Percentiles rank a stretch among this genome's conserved stretches.
Conservation (phyloP, 2,888 invertebrate genomes). For the Drosophila anomalata region DNA sequence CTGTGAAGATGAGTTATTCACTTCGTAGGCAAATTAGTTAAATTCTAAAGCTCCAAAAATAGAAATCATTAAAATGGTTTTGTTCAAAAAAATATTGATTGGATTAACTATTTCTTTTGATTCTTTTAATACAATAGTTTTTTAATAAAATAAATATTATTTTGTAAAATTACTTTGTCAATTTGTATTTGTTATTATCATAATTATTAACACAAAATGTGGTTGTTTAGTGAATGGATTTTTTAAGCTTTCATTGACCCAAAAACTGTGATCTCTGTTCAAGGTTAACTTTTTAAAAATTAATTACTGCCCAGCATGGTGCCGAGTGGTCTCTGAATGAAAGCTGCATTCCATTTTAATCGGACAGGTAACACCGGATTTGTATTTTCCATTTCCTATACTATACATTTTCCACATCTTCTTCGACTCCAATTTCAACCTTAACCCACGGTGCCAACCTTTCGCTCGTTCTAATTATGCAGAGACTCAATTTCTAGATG, state of each 20-base stretch:
- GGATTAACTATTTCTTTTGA: too few relatives aligned
- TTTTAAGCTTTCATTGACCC: constrained; percentile 17
- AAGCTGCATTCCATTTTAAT: constrained; percentile 18
- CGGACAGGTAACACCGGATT: constrained; percentile 38
- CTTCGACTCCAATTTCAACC: constrained; percentile 26
- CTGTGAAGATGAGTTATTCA: constrained; percentile 9
- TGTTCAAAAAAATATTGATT: not conserved
- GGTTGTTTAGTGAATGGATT: not conserved
- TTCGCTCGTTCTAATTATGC: constrained; percentile 72
- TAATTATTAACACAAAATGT: not conserved
- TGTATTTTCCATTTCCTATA: constrained; percentile 28
- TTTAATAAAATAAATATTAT: too few relatives aligned
- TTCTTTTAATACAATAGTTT: too few relatives aligned
- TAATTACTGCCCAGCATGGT: constrained; percentile 29
- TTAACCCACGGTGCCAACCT: constrained; percentile 63
- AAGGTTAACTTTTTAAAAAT: constrained; percentile 12
- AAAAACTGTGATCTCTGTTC: constrained; percentile 15
- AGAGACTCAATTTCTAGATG: constrained; percentile 49
- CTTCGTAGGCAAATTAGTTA: constrained; percentile 14
- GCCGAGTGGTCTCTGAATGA: constrained; percentile 2
- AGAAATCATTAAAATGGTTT: not conserved
- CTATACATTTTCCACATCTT: constrained; percentile 15
- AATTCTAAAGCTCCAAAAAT: constrained; percentile 7
- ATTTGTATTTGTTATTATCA: not conserved
- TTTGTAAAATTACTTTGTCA: not conserved